Base-by-base conservation (phyloP, 1,140 invertebrate genomes). In the Panonychus citri region DNA sequence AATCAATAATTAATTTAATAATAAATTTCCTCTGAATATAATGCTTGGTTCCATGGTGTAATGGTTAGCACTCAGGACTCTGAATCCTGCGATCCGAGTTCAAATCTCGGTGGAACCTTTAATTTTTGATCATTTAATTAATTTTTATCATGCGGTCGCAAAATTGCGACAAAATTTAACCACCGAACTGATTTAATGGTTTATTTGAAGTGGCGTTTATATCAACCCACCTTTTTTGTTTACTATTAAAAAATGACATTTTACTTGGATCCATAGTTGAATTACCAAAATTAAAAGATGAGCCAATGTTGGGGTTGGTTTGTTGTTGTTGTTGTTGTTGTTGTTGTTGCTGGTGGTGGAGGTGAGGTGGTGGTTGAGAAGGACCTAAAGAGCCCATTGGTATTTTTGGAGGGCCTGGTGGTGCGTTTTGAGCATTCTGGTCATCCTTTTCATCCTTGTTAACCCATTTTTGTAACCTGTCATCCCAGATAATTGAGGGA, bases 371-470 rank as follows among this genome's bases (percentile, higher is more conserved):
- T 34, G 30, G 5, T 34, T 34, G 30, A 34, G 30, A 34, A 34
- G 30, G 30, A 34, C 30, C 12, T 34, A 12, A 12, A 7, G 30
- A 12, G 5, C 30, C 30, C 30, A 34, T 34, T 19, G 57, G 57
- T 24, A 59, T 59, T 28, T 52, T 59, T 2, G 59, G 59, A 19
- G 59, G 59, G 1, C 49, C 57, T 42, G 21, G 28, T 17, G 3
- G 5, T 26, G 43, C 24, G 17, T 21, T 21, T 3, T 15, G 21
- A 21, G 24, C 7, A 1, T 5, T 28, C 30, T 26, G 21, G 17
- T 54, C 43, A 27, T 43, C 25, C 19, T 26, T 26, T 17, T 51
- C 52, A 26, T 34, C 37, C 25, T 56, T 59, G 42, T 59, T 54
- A 19, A 60, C 27, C 59, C 59, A 60, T 30, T 25, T 24, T 42